phyloP scores from a whole-genome alignment of 2,797 vertebrate genomes.

The Euthynnus affinis region DNA sequence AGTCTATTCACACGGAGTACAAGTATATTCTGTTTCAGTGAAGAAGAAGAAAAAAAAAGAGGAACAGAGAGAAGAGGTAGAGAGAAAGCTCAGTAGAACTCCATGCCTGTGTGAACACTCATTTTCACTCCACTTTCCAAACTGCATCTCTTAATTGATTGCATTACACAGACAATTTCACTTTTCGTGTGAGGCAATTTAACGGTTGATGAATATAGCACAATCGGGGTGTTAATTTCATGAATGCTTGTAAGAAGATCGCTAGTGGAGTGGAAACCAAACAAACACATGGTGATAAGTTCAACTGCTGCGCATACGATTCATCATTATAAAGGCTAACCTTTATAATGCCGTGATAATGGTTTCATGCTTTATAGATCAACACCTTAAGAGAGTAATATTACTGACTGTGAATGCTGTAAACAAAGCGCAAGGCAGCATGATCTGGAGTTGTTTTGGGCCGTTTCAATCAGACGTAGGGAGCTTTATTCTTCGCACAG shows the following conservation, averaged over 20 bases:
- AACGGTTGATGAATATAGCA: constrained; percentile 55
- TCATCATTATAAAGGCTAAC: constrained; percentile 13
- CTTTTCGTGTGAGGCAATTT: constrained; percentile 58
- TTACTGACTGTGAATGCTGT: neutral
- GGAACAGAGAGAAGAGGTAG: neutral
- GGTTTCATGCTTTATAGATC: constrained; percentile 18
- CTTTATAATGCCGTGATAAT: constrained; percentile 30
- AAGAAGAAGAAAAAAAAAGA: too few species aligned
- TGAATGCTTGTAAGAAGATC: constrained; percentile 31
- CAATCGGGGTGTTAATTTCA: constrained; percentile 40
- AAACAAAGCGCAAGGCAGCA: neutral
- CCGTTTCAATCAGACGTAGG: neutral
- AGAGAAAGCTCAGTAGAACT: neutral
- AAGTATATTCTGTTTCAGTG: constrained; percentile 13
- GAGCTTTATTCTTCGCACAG: neutral
- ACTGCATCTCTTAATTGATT: constrained; percentile 64
- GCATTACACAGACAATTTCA: constrained; percentile 71
- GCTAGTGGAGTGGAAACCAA: constrained; percentile 49
- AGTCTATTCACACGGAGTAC: constrained; percentile 7
- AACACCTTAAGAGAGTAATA: constrained; percentile 4
- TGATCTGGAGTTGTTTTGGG: neutral
- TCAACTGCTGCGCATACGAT: constrained; percentile 8
- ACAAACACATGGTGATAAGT: constrained; percentile 34
- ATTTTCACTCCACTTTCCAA: constrained; percentile 49
- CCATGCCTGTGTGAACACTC: constrained; percentile 7